Base-by-base conservation (phyloP, 2,797 vertebrate species). In the Sebastes cheni region DNA sequence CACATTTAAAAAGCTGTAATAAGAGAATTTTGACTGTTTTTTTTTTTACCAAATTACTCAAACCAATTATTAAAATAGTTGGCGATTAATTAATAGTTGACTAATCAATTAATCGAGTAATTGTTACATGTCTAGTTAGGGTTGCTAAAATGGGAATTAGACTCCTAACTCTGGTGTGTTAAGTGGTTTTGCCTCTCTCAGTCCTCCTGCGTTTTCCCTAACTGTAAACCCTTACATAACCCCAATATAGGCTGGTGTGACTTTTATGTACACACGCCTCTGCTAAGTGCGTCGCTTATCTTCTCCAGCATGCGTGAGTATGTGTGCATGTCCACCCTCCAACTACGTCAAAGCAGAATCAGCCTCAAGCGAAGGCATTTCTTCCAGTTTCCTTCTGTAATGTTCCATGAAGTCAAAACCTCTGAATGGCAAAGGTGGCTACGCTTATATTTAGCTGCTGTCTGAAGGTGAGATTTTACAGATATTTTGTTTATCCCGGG, bases 401-500 rank as follows among this genome's bases (percentile, higher is more conserved):
- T 84, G 75, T 90, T 91, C 90, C 92, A 89, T 91, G 76, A 93
- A 87, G 86, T 91, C 83, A 81, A 83, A 90, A 60, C 4, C 77
- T 20, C 60, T 71, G 42, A 87, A 87, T 59, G 82, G 91, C 89
- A 88, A 85, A 88, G 82, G 72, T 83, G 75, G 75, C 54, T 16
- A 23, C 8, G 13, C 64, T 62, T 90, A 90, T 80, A 90, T 88
- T 91, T 92, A 93, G 87, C 82, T 14, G 70, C 64, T 22, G 62
- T 78, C 72, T 79, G 75, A 85, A 91, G 93, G 91, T 92, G 95
- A 95, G 91, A 87, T 92, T 95, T 95, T 93, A 88, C 90, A 93
- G 95, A 91, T 90, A 95, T 95, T 95, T 95, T 70, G 94, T 96
- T 95, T 96, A 95, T 72, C 81, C 89, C 73, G 81, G 85, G 91